Evolutionary conservation across 2,888 invertebrate genomes (phyloP), one percentile per base, ranked within the genome.

Genomic region (Cantharis lateralis): DNA sequence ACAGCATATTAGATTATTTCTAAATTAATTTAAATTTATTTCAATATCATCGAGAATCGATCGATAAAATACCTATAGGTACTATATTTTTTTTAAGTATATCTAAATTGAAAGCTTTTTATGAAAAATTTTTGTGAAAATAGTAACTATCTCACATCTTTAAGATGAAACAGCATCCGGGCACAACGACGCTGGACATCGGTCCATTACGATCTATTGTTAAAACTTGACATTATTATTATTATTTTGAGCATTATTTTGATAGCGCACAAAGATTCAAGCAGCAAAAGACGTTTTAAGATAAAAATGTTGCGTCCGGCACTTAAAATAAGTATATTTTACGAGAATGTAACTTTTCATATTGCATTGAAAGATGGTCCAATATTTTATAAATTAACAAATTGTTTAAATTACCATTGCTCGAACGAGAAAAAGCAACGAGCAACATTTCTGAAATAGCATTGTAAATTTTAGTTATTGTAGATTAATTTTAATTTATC

Each of bases 301-400:
- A 81, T 80, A 81, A 82, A 83, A 85, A 84, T 86, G 86, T 85
- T 84, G 84, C 85, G 84, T 87, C 86, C 87, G 86, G 86, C 86
- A 84, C 87, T 87, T 86, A 86, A 86, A 86, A 85, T 48, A 48
- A 48, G n/a, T 72, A 86, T 86, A 87, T 87, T 87, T 87, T 66
- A 66, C 64, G 64, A 79, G 81, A 77, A 79, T 78, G 2, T 9
- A 32, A 11, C 69, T 16, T 26, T 69, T 69, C 15, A 1, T 13
- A 15, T 69, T 15, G 28, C 20, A 1, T 32, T n/a, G n/a, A n/a
- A 26, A 68, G 68, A 20, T 13, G 68, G 26, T 24, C 16, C 18
- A 48, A 48, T 48, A 48, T 48, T 48, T 48, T 48, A 48, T n/a
- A n/a, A n/a, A 48, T 48, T 48, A 48, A 48, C n/a, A 48, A 48